Evolutionary conservation across 2,797 vertebrate species (phyloP).

Genomic region (Alosa sapidissima): DNA sequence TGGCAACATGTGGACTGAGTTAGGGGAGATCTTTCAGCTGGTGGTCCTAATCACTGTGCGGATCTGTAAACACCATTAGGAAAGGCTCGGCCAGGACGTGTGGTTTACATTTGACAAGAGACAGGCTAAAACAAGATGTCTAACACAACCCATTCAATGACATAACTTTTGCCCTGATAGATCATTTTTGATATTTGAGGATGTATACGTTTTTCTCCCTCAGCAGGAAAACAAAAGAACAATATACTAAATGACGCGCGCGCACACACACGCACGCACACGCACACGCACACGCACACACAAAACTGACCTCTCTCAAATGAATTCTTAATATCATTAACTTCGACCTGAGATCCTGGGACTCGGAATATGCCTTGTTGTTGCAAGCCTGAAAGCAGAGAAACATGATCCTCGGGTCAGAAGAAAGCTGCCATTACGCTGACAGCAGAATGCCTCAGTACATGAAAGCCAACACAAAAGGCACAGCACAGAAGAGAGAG

Average conservation of each 20-base stretch:
- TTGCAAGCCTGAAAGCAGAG: slow-evolving; percentile 82
- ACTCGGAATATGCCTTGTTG: slow-evolving; percentile 98
- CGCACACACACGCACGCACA: no score
- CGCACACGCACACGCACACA: no score
- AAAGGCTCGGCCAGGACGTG: neutral
- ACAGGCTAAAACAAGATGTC: neutral
- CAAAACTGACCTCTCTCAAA: slow-evolving; percentile 92
- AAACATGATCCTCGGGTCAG: slow-evolving; percentile 23
- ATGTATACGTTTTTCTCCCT: slow-evolving; percentile 45
- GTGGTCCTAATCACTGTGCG: neutral
- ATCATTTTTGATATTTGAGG: slow-evolving; percentile 32
- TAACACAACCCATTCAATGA: slow-evolving; percentile 6
- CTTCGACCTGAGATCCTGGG: slow-evolving; percentile 97
- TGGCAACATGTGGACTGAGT: neutral
- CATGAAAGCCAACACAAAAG: slow-evolving; percentile 58
- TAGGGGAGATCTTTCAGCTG: neutral
- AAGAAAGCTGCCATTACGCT: slow-evolving; percentile 46
- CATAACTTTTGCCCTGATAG: neutral
- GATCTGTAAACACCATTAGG: slow-evolving; percentile 15
- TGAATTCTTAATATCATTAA: slow-evolving; percentile 99
- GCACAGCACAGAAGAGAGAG: slow-evolving; percentile 65
- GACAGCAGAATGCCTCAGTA: slow-evolving; percentile 46
- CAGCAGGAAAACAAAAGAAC: slow-evolving; percentile 3
- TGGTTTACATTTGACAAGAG: slow-evolving; percentile 11
- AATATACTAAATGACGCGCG: slow-evolving; percentile 54